Evolutionary conservation across 1,140 invertebrate species (phyloP).

Genomic region (Epicauta chinensis): DNA sequence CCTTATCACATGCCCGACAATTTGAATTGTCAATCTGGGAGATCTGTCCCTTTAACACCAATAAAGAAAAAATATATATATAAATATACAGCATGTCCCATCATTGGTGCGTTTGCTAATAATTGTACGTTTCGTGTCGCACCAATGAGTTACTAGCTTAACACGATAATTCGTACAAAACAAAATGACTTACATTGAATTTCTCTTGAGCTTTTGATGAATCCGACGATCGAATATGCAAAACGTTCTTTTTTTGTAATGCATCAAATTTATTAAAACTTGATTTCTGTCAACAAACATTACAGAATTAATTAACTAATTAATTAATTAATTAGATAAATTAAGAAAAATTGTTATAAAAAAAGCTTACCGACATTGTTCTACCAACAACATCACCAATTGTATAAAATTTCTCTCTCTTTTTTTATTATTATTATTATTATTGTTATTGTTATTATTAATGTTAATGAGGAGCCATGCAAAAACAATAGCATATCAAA

Average conservation of each 20-base stretch:
- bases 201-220: slow-evolving; percentile 61
- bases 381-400: not conserved
- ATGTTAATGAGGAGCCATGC: slow-evolving; percentile 1
- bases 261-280: slow-evolving; percentile 73
- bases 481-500: slow-evolving; percentile 13
- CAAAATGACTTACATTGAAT: slow-evolving; percentile 57
- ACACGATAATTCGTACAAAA: too few relatives aligned
- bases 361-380: not conserved
- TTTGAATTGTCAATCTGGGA: slow-evolving; percentile 47
- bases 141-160: too few relatives aligned
- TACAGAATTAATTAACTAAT: too few relatives aligned
- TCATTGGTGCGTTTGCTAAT: too few relatives aligned
- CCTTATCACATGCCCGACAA: slow-evolving; percentile 77
- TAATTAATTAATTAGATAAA: too few relatives aligned
- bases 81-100: too few relatives aligned
- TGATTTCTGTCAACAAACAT: slow-evolving; percentile 56
- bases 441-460: too few relatives aligned
- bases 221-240: slow-evolving; percentile 61
- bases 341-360: too few relatives aligned
- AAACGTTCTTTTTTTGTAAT: slow-evolving; percentile 59
- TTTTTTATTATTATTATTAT: not conserved
- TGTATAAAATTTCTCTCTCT: slow-evolving; percentile 11
- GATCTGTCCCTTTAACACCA: slow-evolving; percentile 22
- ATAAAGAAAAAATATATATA: not conserved
- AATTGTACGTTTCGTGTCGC: too few relatives aligned